phyloP scores from a whole-genome alignment of 2,113 vertebrate species.

The Anhinga rufa region DNA sequence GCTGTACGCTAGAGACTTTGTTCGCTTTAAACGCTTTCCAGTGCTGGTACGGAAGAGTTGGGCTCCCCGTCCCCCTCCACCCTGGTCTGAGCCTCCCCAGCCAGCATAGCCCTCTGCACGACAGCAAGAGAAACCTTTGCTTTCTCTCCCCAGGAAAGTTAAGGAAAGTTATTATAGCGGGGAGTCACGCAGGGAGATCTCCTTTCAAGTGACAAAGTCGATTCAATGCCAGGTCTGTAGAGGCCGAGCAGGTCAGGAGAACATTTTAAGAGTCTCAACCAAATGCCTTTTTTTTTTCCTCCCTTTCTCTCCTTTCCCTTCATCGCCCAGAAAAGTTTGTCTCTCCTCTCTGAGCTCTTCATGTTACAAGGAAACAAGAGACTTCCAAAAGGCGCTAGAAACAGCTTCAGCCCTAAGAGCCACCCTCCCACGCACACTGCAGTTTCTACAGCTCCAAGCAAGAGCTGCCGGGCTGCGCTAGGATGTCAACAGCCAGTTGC shows the following conservation, averaged over 20 bases:
- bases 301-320: background rate
- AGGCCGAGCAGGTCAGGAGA: background rate
- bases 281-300: background rate
- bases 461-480: slow-evolving; percentile 60
- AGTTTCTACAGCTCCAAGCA: slow-evolving; percentile 65
- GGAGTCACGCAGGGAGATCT: background rate
- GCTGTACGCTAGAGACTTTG: background rate
- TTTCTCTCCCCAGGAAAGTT: background rate
- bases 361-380: slow-evolving; percentile 64
- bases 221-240: background rate
- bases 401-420: slow-evolving; percentile 61
- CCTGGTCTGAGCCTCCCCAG: background rate
- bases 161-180: background rate
- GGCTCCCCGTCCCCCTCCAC: background rate
- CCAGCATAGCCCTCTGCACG: no score
- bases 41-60: background rate
- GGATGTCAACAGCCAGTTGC: slow-evolving; percentile 62
- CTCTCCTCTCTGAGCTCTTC: slow-evolving; percentile 50
- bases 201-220: background rate
- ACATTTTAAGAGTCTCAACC: background rate
- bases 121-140: background rate
- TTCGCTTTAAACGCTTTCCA: background rate
- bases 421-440: slow-evolving; percentile 65
- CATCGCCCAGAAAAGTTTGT: slow-evolving; percentile 25
- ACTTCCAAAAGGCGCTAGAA: slow-evolving; percentile 68